Base-by-base conservation (phyloP, 2,888 invertebrate species). In the Hyalella azteca region DNA sequence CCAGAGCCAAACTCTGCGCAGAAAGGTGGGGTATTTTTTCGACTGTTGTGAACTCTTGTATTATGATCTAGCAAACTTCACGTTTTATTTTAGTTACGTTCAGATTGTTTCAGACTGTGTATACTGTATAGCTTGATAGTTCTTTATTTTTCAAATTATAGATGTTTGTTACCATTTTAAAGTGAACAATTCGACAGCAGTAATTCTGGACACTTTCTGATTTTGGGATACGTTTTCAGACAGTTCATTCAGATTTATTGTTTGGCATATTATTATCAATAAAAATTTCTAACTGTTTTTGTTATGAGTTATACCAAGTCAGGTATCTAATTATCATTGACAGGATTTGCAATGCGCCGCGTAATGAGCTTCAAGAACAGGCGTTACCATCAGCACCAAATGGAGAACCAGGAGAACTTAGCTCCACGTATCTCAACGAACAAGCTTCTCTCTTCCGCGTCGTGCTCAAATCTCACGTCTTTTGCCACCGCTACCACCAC, bases 331-430 rank as follows among this genome's bases (percentile, higher is more conserved):
- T 49, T 13, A 15, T 49, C 2, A 0, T 26, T 7, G 32, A 19
- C 66, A 66, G 66, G 36, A 7, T 66, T 19, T 36, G 66, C 66
- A 2, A 36, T 66, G 66, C 32, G 36, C 3, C 32, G 66, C 32
- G 66, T 66, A 36, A n/a, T n/a, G 36, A 66, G 66, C 66, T 36
- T 66, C 66, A 66, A 66, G n/a, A 36, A 3, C n/a, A 9, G 32
- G 19, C 66, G 66, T 4, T 36, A 2, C 19, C 45, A 9, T 15
- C 66, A 32, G 2, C 7, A 22, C 26, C 36, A 19, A 36, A 29
- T 3, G 3, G 36, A 66, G 7, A 66, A 66, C 66, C 66, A 66
- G n/a, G 66, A 66, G 26, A 66, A 66, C n/a, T 13, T 66, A 36
- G 15, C 39, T 3, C 66, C 66, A 19, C 13, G n/a, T 4, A 32